Evolutionary conservation across 2,797 vertebrate species (phyloP), one percentile per base, ranked within the genome.

Genomic region (Chloroceryle inda): DNA sequence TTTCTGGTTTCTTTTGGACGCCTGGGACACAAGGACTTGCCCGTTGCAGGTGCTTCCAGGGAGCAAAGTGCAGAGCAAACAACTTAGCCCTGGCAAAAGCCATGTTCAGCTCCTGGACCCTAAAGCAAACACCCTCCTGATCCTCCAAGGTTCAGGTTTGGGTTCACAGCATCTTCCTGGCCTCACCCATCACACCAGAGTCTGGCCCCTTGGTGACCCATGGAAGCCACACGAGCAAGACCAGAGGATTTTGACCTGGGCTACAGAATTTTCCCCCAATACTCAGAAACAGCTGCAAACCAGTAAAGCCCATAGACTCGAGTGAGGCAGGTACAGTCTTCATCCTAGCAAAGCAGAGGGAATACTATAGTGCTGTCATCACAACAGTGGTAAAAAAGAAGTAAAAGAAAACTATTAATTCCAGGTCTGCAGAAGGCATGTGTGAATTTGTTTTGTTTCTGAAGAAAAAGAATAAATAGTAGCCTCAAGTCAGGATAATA

Each of bases 391-490:
- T 35, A 27, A 37, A 73, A 73, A 38, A 26, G 5, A 35, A 12
- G 11, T 24, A 44, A 17, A 27, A 29, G 27, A 40, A 31, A 29
- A 19, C 9, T 2, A 69, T 91, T 67, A 67, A 83, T 89, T 79
- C 61, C 35, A 44, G 52, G 72, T 38, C 75, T 93, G 1, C 4
- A 89, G 94, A 75, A 92, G 71, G 78, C 64, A n/a, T 4, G 27
- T 58, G 59, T 26, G 78, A 80, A 85, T 94, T 85, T 68, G 84
- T 94, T 96, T 96, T 92, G 83, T 84, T 94, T 83, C 8, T 9
- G 92, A 88, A 89, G 78, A 90, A 88, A 92, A 92, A 73, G 89
- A 80, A 80, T 91, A 93, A 94, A 93, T 82, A 94, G 87, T n/a
- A 64, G 91, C 95, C 87, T 88, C 10, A 1, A 94, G 92, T 74